phyloP scores from a whole-genome alignment of 2,797 vertebrate species.

The Valencia hispanica region DNA sequence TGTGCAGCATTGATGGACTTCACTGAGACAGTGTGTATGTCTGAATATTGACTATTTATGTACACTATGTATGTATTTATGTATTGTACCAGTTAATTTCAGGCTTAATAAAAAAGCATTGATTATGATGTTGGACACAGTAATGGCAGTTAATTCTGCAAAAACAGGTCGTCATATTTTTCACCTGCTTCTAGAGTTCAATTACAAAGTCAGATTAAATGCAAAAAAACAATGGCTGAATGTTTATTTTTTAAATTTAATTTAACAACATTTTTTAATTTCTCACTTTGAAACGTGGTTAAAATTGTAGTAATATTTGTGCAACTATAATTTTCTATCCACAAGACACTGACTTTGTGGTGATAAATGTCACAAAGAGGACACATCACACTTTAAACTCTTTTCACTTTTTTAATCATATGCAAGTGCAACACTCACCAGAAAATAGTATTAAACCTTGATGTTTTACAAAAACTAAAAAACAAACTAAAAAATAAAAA shows the following conservation, averaged over 20 bases:
- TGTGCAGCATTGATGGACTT: constrained; percentile 77
- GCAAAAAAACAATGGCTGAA: constrained; percentile 33
- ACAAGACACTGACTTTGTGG: background rate
- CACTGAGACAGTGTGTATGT: constrained; percentile 78
- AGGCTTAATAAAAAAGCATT: constrained; percentile 84
- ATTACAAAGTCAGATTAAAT: constrained; percentile 45
- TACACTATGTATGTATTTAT: constrained; percentile 75
- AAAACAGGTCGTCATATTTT: constrained; percentile 29
- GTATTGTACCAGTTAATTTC: constrained; percentile 64
- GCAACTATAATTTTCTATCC: constrained; percentile 9
- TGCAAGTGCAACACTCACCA: background rate
- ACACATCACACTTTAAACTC: background rate
- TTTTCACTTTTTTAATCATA: background rate
- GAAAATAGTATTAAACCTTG: background rate
- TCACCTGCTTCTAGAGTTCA: constrained; percentile 30
- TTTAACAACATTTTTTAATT: background rate
- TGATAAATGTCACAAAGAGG: background rate
- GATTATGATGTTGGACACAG: constrained; percentile 68
- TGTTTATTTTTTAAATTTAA: constrained; percentile 7
- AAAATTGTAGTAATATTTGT: constrained; percentile 2
- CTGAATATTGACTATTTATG: constrained; percentile 76
- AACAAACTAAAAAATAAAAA: too few species aligned
- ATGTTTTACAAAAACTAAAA: background rate
- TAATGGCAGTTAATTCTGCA: constrained; percentile 55
- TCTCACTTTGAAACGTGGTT: background rate